These are phyloP conservation scores for Sebastes reedi DNA, from an alignment of 2,797 vertebrate species.

Conservation along the genomic window DNA sequence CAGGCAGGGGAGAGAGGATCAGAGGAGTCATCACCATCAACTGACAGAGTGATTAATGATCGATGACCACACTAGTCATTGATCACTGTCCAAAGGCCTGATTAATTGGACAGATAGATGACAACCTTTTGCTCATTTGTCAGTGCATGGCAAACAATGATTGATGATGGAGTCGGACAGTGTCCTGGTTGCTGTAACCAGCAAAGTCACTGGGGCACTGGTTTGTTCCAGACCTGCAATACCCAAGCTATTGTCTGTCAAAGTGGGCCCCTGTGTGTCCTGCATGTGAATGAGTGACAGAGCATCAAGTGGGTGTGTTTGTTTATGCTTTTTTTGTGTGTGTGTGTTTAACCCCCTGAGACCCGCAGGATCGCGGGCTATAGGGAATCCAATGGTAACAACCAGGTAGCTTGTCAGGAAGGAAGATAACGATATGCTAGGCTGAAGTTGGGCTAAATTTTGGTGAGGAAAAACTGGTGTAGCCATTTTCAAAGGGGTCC, in stretches of 20 bases:
- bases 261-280: constrained; percentile 2
- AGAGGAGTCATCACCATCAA: neutral
- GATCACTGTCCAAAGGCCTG: constrained; percentile 23
- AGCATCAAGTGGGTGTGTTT: neutral
- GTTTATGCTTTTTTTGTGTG: neutral
- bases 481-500: too few species aligned
- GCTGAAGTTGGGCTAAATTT: too few species aligned
- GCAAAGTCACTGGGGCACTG: neutral
- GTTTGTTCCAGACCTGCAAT: constrained; percentile 13
- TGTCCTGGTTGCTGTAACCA: neutral
- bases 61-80: neutral
- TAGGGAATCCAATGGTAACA: too few species aligned
- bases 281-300: neutral
- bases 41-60: constrained; percentile 11
- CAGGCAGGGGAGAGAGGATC: neutral
- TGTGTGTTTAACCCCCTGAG: neutral
- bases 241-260: neutral
- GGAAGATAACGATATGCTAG: too few species aligned
- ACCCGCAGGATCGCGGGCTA: fast-evolving
- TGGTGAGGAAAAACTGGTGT: too few species aligned
- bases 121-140: constrained; percentile 27
- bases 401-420: fast-evolving
- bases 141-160: neutral
- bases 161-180: neutral
- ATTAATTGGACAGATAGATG: constrained; percentile 30